Evolutionary conservation across 2,113 vertebrate species (phyloP).

Genomic region (Gavia stellata): DNA sequence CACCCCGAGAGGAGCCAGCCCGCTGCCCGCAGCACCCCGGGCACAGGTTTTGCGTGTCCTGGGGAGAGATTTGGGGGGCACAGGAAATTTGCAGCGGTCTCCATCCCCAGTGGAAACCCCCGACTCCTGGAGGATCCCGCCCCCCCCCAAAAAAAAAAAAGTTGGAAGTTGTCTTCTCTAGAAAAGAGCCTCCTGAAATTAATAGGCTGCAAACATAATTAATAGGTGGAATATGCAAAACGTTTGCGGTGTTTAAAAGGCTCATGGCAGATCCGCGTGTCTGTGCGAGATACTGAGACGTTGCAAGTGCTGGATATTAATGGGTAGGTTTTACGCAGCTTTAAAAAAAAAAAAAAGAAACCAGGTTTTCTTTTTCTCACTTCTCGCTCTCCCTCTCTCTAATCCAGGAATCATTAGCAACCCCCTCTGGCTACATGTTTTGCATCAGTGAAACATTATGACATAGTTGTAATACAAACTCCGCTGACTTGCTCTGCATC

Average conservation of each 20-base stretch:
- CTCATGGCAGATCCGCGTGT: constrained; percentile 37
- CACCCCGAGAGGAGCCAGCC: background rate
- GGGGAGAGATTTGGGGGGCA: no score
- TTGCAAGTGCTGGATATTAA: constrained; percentile 47
- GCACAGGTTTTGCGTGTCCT: background rate
- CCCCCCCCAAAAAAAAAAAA: background rate
- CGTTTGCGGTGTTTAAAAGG: constrained; percentile 55
- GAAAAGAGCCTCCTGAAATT: constrained; percentile 48
- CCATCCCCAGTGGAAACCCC: background rate
- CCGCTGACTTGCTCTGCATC: constrained; percentile 76
- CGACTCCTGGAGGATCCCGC: background rate
- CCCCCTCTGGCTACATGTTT: constrained; percentile 87
- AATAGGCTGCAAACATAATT: constrained; percentile 68
- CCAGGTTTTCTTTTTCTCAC: constrained; percentile 43
- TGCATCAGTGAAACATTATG: constrained; percentile 81
- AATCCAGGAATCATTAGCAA: constrained; percentile 84
- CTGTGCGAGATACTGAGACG: constrained; percentile 17
- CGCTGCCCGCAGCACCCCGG: background rate
- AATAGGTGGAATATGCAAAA: constrained; percentile 68
- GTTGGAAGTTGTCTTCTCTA: constrained; percentile 48
- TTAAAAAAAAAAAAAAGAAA: background rate
- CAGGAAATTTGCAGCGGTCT: background rate
- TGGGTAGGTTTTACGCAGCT: constrained; percentile 43
- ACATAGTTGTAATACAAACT: constrained; percentile 84
- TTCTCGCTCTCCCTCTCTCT: constrained; percentile 57